Percentiles rank a stretch among this genome's conserved stretches.
Evolutionary conservation across 2,888 invertebrate genomes (phyloP).

Genomic region (Tenthredo notha): DNA sequence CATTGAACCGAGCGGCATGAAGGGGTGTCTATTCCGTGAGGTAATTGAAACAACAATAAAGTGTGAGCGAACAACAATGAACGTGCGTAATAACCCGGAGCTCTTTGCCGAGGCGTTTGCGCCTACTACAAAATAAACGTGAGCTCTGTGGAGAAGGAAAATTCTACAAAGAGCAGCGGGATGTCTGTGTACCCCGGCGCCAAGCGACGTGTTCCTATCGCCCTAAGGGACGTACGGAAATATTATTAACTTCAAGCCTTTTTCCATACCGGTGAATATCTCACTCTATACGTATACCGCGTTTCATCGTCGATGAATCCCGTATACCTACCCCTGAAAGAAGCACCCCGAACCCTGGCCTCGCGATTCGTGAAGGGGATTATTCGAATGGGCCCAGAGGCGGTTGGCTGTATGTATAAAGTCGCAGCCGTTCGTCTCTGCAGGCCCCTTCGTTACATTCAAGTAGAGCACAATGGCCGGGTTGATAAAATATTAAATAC

Average conservation of each 20-base stretch:
- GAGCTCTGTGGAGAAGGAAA: conserved; percentile 15
- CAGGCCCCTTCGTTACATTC: conserved; percentile 45
- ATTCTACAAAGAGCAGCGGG: conserved; percentile 46
- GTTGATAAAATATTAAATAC: conserved; percentile 60
- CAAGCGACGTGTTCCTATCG: conserved; percentile 24
- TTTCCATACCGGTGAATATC: conserved; percentile 24
- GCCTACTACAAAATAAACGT: conserved; percentile 9
- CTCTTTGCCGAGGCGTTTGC: conserved; percentile 59
- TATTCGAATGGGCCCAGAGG: conserved; percentile 38
- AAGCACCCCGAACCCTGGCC: background rate
- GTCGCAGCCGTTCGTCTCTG: background rate
- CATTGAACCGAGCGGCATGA: conserved; percentile 44
- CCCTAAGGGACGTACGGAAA: conserved; percentile 53
- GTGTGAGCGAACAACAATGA: conserved; percentile 68
- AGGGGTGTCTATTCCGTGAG: conserved; percentile 62
- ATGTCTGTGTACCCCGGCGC: conserved; percentile 29
- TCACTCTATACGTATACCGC: background rate
- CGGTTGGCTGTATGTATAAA: conserved; percentile 11
- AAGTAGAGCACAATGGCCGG: conserved; percentile 45
- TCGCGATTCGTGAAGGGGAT: conserved; percentile 8
- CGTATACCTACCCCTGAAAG: background rate
- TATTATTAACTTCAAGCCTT: conserved; percentile 58
- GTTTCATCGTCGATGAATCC: background rate
- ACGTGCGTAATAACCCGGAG: conserved; percentile 64
- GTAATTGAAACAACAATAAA: conserved; percentile 74